Conservation (phyloP, 2,888 invertebrate genomes). For the Drosophila prolongata region DNA sequence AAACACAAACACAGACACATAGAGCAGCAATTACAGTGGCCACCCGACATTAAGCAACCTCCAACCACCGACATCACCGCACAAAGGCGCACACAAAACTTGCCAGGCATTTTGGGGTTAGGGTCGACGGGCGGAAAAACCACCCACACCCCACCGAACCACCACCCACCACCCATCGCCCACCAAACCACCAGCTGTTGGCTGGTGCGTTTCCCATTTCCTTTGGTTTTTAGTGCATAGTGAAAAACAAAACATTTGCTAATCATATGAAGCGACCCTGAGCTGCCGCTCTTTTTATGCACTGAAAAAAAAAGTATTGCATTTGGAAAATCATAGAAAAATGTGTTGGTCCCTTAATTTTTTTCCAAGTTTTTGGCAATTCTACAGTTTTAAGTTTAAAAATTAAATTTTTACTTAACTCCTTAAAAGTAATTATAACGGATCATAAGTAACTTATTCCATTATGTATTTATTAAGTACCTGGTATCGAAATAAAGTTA, state of each 20-base stretch:
- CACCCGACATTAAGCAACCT: constrained; percentile 73
- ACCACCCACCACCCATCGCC: constrained; percentile 6
- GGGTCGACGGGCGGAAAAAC: constrained; percentile 2
- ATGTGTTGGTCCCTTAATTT: no score
- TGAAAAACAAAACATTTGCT: constrained; percentile 80
- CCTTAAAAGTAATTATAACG: no score
- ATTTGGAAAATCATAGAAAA: no score
- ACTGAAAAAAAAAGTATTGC: constrained; percentile 2
- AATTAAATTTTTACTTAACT: no score
- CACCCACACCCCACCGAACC: not conserved
- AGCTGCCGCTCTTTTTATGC: not conserved
- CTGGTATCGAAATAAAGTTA: no score
- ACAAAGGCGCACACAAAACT: constrained; percentile 28
- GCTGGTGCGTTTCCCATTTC: constrained; percentile 40
- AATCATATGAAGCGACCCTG: constrained; percentile 63
- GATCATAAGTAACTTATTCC: no score
- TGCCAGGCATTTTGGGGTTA: constrained; percentile 39
- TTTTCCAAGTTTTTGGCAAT: no score
- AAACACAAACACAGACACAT: constrained; percentile 18
- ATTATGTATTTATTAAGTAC: no score
- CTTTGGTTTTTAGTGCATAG: constrained; percentile 70
- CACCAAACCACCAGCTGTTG: constrained; percentile 11
- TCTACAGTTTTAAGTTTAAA: no score
- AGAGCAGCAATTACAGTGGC: constrained; percentile 66
- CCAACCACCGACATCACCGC: constrained; percentile 16